These are phyloP conservation scores for Todus mexicanus DNA, from an alignment of 2,797 vertebrate species.

Conservation along the genomic window DNA sequence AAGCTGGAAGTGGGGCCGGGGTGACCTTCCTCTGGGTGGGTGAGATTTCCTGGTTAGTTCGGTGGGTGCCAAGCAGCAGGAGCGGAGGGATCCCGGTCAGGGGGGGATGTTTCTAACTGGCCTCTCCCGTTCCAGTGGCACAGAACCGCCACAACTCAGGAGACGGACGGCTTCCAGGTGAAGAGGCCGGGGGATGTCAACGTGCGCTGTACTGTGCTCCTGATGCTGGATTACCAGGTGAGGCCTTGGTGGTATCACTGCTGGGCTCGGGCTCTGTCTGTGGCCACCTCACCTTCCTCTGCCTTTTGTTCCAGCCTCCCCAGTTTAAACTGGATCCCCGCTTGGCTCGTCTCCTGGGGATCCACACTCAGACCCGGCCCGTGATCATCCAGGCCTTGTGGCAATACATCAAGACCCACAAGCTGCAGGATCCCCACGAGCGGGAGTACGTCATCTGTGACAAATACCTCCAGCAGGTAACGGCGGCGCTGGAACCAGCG, in stretches of 20 bases:
- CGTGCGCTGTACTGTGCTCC: constrained; percentile 95
- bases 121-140: constrained; percentile 85
- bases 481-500: background rate
- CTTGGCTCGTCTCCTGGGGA: constrained; percentile 93
- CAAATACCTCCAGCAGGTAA: constrained; percentile 97
- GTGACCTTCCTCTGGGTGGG: background rate
- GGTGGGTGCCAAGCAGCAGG: constrained; percentile 11
- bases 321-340: constrained; percentile 98
- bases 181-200: constrained; percentile 97
- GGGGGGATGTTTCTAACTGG: background rate
- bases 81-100: background rate
- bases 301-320: constrained; percentile 81
- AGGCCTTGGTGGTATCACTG: background rate
- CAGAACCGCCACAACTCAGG: constrained; percentile 97
- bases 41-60: background rate
- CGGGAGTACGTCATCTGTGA: constrained; percentile 98
- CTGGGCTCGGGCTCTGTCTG: background rate
- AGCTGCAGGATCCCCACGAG: constrained; percentile 97
- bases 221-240: constrained; percentile 99
- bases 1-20: background rate
- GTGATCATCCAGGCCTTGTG: constrained; percentile 99
- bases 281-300: background rate
- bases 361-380: constrained; percentile 96
- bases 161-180: constrained; percentile 99
- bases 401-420: constrained; percentile 99